Evolutionary conservation across 2,113 vertebrate species (phyloP).

Genomic region (Atrichornis clamosus): DNA sequence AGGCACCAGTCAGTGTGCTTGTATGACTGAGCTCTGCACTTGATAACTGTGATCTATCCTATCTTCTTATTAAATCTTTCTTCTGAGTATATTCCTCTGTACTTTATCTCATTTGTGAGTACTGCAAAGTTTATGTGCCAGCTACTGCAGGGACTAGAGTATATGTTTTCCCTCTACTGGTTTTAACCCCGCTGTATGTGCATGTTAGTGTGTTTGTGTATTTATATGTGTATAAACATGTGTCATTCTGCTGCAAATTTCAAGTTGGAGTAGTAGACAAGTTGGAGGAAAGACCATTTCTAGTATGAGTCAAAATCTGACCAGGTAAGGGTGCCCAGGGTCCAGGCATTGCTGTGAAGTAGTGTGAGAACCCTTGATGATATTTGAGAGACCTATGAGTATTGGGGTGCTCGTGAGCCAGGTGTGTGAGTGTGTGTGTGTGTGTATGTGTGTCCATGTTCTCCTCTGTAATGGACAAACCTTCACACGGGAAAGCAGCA

Average conservation of each 20-base stretch:
- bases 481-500: background rate
- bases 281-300: background rate
- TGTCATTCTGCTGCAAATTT: background rate
- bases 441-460: accelerated
- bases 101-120: background rate
- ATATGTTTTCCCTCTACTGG: background rate
- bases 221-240: no score
- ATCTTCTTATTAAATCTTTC: background rate
- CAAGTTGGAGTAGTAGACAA: background rate
- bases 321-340: accelerated
- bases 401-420: background rate
- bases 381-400: background rate
- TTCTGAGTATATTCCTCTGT: background rate
- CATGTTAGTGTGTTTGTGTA: background rate
- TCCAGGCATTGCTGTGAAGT: background rate
- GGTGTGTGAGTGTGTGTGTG: background rate
- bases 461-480: background rate
- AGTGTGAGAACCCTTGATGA: background rate
- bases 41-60: background rate
- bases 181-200: background rate
- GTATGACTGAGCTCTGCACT: background rate
- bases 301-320: background rate
- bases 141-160: accelerated
- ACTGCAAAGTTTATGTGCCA: background rate
- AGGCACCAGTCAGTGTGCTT: background rate